Conservation (phyloP, 2,888 invertebrate species). For the Acanthopleura granulata region DNA sequence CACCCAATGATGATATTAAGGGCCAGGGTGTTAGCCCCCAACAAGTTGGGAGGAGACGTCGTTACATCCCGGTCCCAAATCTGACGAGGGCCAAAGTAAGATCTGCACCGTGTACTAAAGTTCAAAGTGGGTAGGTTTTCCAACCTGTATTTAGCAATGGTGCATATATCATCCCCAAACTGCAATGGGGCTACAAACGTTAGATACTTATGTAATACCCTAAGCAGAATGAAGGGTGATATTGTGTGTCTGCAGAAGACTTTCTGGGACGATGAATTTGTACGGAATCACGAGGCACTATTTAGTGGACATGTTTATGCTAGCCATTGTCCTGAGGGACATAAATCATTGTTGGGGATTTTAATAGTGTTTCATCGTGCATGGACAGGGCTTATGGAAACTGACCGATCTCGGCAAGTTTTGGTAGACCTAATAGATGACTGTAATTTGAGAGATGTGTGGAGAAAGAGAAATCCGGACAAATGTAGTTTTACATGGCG, state of each 20-base stretch:
- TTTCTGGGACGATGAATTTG: slow-evolving; percentile 12
- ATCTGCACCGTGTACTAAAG: no score
- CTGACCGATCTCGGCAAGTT: neutral
- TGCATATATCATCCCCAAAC: no score
- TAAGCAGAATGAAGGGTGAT: neutral
- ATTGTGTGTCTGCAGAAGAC: neutral
- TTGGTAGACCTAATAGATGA: neutral
- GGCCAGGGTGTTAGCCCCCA: no score
- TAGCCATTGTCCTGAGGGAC: neutral
- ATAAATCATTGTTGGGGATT: neutral
- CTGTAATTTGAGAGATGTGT: neutral
- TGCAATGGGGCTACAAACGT: no score
- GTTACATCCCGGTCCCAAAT: no score
- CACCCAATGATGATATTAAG: no score
- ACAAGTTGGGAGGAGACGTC: no score
- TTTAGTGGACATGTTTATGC: neutral
- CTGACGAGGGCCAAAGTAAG: no score
- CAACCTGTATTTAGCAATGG: no score
- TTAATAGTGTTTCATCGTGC: neutral
- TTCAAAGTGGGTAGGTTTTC: no score
- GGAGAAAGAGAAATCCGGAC: neutral
- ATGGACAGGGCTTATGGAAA: neutral
- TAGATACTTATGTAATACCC: no score
- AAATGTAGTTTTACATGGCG: neutral
- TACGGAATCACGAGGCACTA: neutral